Base-by-base conservation (phyloP, 2,797 vertebrate species). In the Pitangus sulphuratus region DNA sequence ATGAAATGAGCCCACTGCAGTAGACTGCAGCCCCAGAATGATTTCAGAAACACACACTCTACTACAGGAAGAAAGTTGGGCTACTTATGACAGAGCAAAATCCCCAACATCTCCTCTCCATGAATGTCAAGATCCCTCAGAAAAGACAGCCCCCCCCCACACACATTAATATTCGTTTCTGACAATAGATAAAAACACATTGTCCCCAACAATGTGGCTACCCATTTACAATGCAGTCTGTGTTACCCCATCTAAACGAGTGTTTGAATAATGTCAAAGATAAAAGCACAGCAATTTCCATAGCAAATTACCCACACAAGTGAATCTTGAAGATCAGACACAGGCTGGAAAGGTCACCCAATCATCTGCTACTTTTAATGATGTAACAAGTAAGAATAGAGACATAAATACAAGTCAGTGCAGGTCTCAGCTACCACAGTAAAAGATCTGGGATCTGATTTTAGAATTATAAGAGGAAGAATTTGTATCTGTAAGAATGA, bases 291-390 rank as follows among this genome's bases (percentile, higher is more conserved):
- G 48, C 74, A 80, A 97, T 96, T 97, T 95, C 94, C 92, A 95
- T 30, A 90, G 90, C 76, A 94, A 97, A 96, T 97, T 96, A 95
- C 86, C 87, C 25, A 8, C 77, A 91, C 87, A 97, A 95, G 93
- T 94, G 96, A 97, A 92, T 97, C 90, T 84, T 88, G 92, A 97
- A 97, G 95, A 94, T 96, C 96, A 97, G 80, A 53, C 25, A 54
- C 65, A 79, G 87, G 96, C 82, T 93, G 92, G 45, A 97, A 96
- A 96, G 92, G 89, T 92, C 84, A 82, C 44, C 81, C 88, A 92
- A 91, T 96, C 84, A 95, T 91, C 87, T 83, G 78, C 57, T 92
- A 68, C 65, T 94, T 94, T 89, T 90, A 82, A 78, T 33, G 31
- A 89, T 48, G 30, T 45, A 69, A 91, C 69, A 90, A 94, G 56